phyloP scores from a whole-genome alignment of 1,140 invertebrate genomes.

The Bombus sylvicola region DNA sequence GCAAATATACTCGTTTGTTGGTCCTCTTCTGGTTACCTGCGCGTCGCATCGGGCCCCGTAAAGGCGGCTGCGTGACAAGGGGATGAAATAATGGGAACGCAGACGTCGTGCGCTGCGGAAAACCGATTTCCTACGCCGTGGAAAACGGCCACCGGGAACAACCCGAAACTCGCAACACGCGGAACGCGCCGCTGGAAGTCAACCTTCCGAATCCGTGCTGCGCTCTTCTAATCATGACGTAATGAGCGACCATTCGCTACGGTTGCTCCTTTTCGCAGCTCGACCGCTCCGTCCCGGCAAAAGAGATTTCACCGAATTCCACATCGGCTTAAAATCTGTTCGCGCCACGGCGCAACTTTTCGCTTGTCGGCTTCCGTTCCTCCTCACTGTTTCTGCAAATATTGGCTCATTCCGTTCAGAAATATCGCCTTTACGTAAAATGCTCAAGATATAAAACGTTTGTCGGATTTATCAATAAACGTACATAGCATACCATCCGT shows the following conservation, averaged over 20 bases:
- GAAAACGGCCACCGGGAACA: slow-evolving; percentile 9
- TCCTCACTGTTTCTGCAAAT: fast-evolving
- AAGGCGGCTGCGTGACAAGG: slow-evolving; percentile 33
- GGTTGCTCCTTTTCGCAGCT: background rate
- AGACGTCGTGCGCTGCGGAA: slow-evolving; percentile 6
- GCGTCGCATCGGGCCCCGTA: background rate
- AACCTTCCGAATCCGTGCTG: background rate
- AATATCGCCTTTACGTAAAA: too few species aligned
- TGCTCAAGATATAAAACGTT: too few species aligned
- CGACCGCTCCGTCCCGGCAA: too few species aligned
- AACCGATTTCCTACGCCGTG: slow-evolving; percentile 40
- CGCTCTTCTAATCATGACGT: slow-evolving; percentile 47
- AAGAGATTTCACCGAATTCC: background rate
- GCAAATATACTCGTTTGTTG: slow-evolving; percentile 73
- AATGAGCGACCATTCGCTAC: slow-evolving; percentile 57
- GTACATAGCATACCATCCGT: fast-evolving
- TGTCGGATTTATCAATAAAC: too few species aligned
- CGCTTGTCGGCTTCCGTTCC: too few species aligned
- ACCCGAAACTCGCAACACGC: background rate
- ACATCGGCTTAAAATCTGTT: too few species aligned
- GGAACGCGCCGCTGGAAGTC: slow-evolving; percentile 22
- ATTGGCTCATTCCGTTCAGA: too few species aligned
- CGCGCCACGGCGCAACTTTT: too few species aligned
- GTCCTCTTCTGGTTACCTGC: slow-evolving; percentile 58
- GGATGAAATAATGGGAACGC: slow-evolving; percentile 44